Conservation (phyloP, 1,140 invertebrate species). For the Zaprionus africanus region DNA sequence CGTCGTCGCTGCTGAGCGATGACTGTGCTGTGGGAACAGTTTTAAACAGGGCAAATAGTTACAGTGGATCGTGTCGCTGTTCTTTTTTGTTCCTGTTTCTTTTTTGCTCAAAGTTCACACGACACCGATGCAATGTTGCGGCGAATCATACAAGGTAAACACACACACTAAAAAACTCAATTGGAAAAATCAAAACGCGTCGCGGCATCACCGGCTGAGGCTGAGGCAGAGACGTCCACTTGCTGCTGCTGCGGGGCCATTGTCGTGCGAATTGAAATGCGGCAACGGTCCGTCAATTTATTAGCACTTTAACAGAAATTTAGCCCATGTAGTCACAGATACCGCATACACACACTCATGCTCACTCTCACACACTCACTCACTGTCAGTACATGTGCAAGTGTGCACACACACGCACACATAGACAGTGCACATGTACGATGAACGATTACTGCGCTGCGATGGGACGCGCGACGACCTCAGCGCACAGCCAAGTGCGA, state of each 20-base stretch:
- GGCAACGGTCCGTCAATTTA: constrained; percentile 69
- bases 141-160: constrained; percentile 50
- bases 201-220: background rate
- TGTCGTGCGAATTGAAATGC: constrained; percentile 63
- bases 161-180: constrained; percentile 14
- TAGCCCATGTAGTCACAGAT: constrained; percentile 61
- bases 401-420: background rate
- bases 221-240: constrained; percentile 26
- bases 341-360: constrained; percentile 15
- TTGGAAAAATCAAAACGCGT: constrained; percentile 18
- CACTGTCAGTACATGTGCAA: background rate
- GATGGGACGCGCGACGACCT: constrained; percentile 31
- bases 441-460: constrained; percentile 8
- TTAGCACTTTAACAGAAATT: constrained; percentile 77
- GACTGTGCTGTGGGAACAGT: constrained; percentile 33
- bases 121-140: background rate
- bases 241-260: constrained; percentile 43
- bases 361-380: constrained; percentile 2
- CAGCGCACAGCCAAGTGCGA: constrained; percentile 44
- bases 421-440: constrained; percentile 15
- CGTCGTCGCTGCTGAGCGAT: constrained; percentile 31
- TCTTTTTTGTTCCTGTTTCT: background rate
- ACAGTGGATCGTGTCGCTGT: constrained; percentile 15
- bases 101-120: constrained; percentile 17
- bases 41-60: background rate